phyloP scores from a whole-genome alignment of 53 echinoderm and acorn worm genomes.

The Patiria pectinifera region DNA sequence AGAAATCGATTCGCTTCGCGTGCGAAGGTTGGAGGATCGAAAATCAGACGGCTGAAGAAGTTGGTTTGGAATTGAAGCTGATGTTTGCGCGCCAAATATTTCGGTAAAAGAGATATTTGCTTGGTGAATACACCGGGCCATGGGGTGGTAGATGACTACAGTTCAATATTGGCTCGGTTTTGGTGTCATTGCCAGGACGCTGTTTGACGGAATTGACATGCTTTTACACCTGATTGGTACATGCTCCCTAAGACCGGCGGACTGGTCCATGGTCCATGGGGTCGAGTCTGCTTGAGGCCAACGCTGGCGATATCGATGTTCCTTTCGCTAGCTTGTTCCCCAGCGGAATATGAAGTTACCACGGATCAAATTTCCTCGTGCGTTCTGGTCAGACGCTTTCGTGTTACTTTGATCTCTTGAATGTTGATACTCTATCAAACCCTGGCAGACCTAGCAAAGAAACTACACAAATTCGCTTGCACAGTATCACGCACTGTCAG shows the following conservation, averaged over 20 bases:
- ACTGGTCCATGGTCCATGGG: background rate
- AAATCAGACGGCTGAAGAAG: background rate
- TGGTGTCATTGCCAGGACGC: background rate
- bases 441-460: background rate
- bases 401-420: background rate
- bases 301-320: background rate
- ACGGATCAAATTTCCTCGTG: background rate
- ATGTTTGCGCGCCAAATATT: background rate
- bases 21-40: background rate
- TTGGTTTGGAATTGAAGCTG: background rate
- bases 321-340: background rate
- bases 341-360: background rate
- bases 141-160: background rate
- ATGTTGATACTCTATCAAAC: background rate
- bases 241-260: background rate
- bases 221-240: background rate
- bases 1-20: background rate
- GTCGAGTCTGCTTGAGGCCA: background rate
- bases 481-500: background rate
- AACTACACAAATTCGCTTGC: background rate
- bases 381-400: background rate
- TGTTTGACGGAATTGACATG: slow-evolving; percentile 5
- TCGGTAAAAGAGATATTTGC: background rate
- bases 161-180: slow-evolving; percentile 1
- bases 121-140: background rate